Evolutionary conservation across 2,113 vertebrate genomes (phyloP).

Genomic region (Haemorhous mexicanus): DNA sequence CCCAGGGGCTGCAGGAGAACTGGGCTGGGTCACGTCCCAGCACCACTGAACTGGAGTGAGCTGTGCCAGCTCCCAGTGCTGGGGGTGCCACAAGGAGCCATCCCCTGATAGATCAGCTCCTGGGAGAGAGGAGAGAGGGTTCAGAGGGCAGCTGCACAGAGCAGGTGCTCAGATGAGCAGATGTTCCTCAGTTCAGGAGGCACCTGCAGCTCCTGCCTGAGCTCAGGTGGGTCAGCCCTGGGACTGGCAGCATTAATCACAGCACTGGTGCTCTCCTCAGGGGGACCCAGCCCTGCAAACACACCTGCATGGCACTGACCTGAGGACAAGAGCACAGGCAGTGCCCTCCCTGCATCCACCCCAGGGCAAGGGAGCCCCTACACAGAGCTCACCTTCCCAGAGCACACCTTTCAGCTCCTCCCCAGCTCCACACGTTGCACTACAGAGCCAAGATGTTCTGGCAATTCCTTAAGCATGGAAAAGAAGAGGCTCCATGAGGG

Average conservation of each 20-base stretch:
- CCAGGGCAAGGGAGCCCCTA: too few relatives aligned
- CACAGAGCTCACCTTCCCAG: neutral
- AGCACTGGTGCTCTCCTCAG: neutral
- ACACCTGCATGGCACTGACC: too few relatives aligned
- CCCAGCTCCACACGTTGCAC: neutral
- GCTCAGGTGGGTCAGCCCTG: neutral
- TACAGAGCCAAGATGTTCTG: neutral
- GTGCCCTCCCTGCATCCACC: neutral
- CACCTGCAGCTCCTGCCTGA: neutral
- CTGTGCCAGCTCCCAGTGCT: neutral
- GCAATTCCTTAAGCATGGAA: neutral
- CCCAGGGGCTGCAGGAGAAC: too few relatives aligned
- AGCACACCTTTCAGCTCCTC: rapidly evolving
- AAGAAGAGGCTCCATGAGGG: neutral
- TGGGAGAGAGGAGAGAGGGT: neutral
- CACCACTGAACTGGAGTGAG: rapidly evolving
- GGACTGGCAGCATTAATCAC: neutral
- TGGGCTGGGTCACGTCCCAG: rapidly evolving
- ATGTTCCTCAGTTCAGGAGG: neutral
- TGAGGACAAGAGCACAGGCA: rapidly evolving
- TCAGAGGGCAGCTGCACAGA: neutral
- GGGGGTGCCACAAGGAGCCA: neutral
- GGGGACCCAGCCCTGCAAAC: neutral
- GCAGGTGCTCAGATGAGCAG: rapidly evolving
- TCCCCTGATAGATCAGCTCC: neutral